phyloP scores from a whole-genome alignment of 2,113 vertebrate genomes.

The Ptyas mucosa region DNA sequence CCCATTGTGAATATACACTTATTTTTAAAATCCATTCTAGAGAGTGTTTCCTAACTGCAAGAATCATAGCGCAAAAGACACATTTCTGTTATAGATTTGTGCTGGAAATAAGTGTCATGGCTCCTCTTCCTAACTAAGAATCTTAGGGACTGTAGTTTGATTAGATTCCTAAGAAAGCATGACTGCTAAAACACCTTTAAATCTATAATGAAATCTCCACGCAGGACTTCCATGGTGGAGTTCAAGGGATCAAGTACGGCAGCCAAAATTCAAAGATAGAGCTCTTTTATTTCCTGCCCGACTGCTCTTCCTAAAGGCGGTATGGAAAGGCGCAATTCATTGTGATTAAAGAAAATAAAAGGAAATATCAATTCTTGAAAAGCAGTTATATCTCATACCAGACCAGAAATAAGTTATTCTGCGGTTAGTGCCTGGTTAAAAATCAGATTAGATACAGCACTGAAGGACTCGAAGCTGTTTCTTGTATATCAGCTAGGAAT shows the following conservation, averaged over 20 bases:
- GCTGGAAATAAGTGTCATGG: not conserved
- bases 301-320: not conserved
- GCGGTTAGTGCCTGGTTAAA: not conserved
- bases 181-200: not conserved
- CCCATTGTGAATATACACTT: not conserved
- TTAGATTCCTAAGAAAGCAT: not conserved
- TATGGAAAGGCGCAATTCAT: not conserved
- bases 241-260: not conserved
- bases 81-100: not conserved
- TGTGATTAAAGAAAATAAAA: not conserved
- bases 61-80: not conserved
- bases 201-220: not conserved
- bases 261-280: not conserved
- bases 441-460: not conserved
- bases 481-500: not conserved
- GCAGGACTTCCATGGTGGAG: not conserved
- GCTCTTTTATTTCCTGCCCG: not conserved
- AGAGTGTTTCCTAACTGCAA: not conserved
- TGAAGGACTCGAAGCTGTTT: not conserved
- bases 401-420: not conserved
- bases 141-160: not conserved
- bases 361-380: not conserved
- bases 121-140: too few relatives aligned
- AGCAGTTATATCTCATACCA: not conserved
- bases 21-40: not conserved